Conservation (phyloP, 1,140 invertebrate species). For the Drosophila tani region DNA sequence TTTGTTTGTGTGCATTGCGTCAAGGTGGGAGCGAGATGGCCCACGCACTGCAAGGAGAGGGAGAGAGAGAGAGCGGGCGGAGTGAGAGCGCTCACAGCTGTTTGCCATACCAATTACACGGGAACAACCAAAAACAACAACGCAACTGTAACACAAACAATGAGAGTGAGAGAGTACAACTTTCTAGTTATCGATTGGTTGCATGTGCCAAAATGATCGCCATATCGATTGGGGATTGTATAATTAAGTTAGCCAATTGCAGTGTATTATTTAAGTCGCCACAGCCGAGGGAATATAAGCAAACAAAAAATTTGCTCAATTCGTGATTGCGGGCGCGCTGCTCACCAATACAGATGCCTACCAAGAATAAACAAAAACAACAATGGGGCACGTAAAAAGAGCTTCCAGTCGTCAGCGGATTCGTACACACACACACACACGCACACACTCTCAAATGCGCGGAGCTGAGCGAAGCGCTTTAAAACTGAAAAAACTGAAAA, state of each 20-base stretch:
- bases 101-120: conserved; percentile 43
- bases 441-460: conserved; percentile 16
- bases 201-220: conserved; percentile 28
- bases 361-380: conserved; percentile 40
- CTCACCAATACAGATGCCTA: conserved; percentile 8
- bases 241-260: conserved; percentile 8
- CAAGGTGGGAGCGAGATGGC: conserved; percentile 10
- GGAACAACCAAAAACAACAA: conserved; percentile 5
- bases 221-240: conserved; percentile 12
- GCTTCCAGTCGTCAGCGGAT: conserved; percentile 53
- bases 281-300: conserved; percentile 18
- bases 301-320: conserved; percentile 49
- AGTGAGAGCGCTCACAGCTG: conserved; percentile 34
- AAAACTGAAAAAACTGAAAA: conserved; percentile 52
- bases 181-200: conserved; percentile 49
- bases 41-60: conserved; percentile 3
- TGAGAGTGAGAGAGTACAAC: not conserved
- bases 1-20: conserved; percentile 45
- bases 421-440: conserved; percentile 35
- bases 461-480: conserved; percentile 43
- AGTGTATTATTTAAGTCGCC: conserved; percentile 29
- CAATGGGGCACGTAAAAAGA: conserved; percentile 40
- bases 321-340: conserved; percentile 13
- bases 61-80: not conserved
- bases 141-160: not conserved